Conservation (phyloP, 2,888 invertebrate genomes). For the Thymelicus acteon region DNA sequence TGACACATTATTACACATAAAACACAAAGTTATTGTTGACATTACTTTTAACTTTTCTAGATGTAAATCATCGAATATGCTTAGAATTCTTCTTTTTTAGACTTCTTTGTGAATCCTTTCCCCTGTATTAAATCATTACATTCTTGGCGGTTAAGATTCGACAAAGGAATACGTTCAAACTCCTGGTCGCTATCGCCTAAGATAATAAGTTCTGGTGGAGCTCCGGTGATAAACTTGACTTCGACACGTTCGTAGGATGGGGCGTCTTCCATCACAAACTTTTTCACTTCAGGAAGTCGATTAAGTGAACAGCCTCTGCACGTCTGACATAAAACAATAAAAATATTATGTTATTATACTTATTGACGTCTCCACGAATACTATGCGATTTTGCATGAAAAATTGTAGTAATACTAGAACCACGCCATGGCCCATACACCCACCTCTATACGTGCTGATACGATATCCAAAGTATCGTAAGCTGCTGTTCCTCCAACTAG, state of each 20-base stretch:
- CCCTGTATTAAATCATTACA: conserved; percentile 87
- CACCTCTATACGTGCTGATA: conserved; percentile 78
- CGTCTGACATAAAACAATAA: conserved; percentile 75
- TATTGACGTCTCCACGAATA: no score
- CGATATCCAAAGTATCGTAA: conserved; percentile 65
- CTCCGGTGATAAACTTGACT: conserved; percentile 88
- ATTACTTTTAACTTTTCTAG: neutral
- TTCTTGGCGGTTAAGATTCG: conserved; percentile 83
- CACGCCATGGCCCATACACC: conserved; percentile 19
- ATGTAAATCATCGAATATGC: neutral
- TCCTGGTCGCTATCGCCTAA: conserved; percentile 84
- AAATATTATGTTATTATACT: neutral
- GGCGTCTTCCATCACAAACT: conserved; percentile 88
- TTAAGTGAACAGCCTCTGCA: conserved; percentile 89
- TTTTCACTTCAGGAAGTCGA: conserved; percentile 86
- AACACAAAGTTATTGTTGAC: no score
- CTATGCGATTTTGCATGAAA: neutral
- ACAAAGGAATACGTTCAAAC: conserved; percentile 86
- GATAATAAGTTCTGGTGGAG: conserved; percentile 86
- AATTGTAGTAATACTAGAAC: neutral
- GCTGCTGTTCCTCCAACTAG: conserved; percentile 51
- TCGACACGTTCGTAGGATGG: conserved; percentile 85
- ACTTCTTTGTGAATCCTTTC: conserved; percentile 84
- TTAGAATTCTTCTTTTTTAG: conserved; percentile 76
- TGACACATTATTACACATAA: neutral